Evolutionary conservation across 30 jellyfish, hydroid and myxozoan species (phyloP), one percentile per base, ranked within the genome.

Genomic region (Cassiopea andromeda): DNA sequence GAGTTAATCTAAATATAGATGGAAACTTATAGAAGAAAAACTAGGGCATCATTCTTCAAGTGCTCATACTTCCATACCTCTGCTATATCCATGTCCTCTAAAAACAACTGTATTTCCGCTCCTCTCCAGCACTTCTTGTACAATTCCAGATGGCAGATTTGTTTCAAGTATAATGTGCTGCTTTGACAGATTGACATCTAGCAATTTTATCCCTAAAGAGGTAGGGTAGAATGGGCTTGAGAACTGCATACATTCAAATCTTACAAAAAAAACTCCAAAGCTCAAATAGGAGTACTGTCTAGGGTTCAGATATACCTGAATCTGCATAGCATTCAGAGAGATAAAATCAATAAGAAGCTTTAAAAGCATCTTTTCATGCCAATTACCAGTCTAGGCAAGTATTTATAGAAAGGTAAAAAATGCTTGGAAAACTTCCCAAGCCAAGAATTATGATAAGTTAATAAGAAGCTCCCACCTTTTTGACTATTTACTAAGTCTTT

Each of bases 71-170:
- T 13, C 47, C 73, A 73, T 9, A 88, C 96, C 96, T 88, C 57
- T 67, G 48, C 84, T 58, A 64, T 80, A 69, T 2, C 98, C 98
- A 70, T 89, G 97, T 1, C 97, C 98, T 58, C 97, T 85, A 76
- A 87, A 85, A 17, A 94, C 96, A 74, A 89, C 98, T 1, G 90
- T 79, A 69, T 84, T 83, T 43, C 98, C 98, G 77, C 98, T 89
- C 38, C 67, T 60, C 69, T 94, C 98, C 10, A 94, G 59, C 19
- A 85, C 50, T n/a, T 76, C 57, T 27, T 94, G 98, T 8, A 94
- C 96, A 50, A 69, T 76, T 46, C 94, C 92, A 54, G 98, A 94
- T 17, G 98, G 98, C 91, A 74, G 69, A 27, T 72, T 89, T 80
- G 98, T 89, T 78, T 85, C 95, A 7, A 94, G 75, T 1, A 94